Evolutionary conservation across 2,888 invertebrate species (phyloP), one percentile per base, ranked within the genome.

Genomic region (Phania funesta): DNA sequence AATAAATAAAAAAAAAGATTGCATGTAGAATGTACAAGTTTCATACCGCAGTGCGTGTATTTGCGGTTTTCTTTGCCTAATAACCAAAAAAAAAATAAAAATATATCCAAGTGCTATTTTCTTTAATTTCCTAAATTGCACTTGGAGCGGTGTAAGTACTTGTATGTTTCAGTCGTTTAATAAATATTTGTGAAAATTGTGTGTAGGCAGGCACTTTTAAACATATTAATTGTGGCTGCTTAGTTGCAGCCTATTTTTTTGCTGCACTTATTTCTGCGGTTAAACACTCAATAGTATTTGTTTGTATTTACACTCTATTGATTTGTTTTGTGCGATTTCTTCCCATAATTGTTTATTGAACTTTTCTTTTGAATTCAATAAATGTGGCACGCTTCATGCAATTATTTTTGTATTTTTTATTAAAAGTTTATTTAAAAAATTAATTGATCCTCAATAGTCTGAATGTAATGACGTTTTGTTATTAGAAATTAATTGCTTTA

Each of bases 301-400:
- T 54, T 68, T 77, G 62, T 74, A 44, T 70, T 78, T 48, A 56
- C 50, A 74, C 48, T 78, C 60, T 78, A 82, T 82, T 82, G 82
- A 78, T 82, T 82, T 82, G 78, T 65, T 74, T 48, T 65, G 44
- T 20, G 65, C 54, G 71, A 81, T 67, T 70, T 70, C 56, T 77
- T 60, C 2, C 41, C 11, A 58, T 70, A 70, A 80, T 80, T 80
- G 58, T 60, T 76, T 54, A 77, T 71, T 76, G 65, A 65, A 67
- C 52, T 73, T 73, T 79, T 73, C 50, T 44, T 87, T 86, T 87
- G 87, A 86, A 87, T 56, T 52, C 24, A 8, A 52, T 52, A 73
- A 78, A 84, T 87, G 85, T 88, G 88, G 88, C 88, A 88, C 88
- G 87, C 88, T 88, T 88, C 88, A 84, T 84, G 85, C 86, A 87